A percentile compares a stretch with the other conserved stretches of the same genome.
Evolutionary conservation across 92 coral and sea anemone genomes (phyloP).

Genomic region (Scolanthus callimorphus): DNA sequence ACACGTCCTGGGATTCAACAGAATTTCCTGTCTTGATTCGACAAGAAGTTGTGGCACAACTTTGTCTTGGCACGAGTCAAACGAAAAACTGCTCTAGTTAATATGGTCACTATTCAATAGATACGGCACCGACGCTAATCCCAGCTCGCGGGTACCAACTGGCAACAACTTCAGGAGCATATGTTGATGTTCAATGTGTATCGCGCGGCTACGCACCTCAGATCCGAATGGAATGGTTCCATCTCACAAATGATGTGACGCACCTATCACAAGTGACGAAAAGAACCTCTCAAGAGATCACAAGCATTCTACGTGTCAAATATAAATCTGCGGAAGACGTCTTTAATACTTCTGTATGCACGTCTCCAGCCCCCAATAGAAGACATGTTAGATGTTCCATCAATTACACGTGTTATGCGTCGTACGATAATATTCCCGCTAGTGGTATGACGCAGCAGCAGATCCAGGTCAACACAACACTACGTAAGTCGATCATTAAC

Average conservation of each 20-base stretch:
- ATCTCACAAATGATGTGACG: background rate
- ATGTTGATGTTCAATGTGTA: too few relatives aligned
- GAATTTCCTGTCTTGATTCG: too few relatives aligned
- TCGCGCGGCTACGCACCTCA: background rate
- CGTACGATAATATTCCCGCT: background rate
- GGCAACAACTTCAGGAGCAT: too few relatives aligned
- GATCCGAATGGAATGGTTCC: conserved; percentile 2
- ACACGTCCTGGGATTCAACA: too few relatives aligned
- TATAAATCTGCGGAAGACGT: conserved; percentile 10
- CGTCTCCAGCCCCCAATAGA: background rate
- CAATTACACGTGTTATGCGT: background rate
- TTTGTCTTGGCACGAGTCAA: too few relatives aligned
- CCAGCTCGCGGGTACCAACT: too few relatives aligned
- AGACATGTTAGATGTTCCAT: background rate
- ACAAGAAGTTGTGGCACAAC: too few relatives aligned
- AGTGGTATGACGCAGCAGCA: background rate
- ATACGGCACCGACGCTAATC: too few relatives aligned
- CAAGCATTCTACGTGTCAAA: conserved; percentile 3
- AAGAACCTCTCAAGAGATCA: background rate
- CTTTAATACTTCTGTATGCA: background rate
- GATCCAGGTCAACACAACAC: background rate
- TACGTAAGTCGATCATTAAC: too few relatives aligned
- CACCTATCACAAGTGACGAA: background rate
- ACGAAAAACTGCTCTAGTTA: too few relatives aligned
- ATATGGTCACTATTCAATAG: too few relatives aligned